These are phyloP conservation scores for Scaptomyza tumidula DNA, from an alignment of 2,888 invertebrate species.

Conservation along the genomic window DNA sequence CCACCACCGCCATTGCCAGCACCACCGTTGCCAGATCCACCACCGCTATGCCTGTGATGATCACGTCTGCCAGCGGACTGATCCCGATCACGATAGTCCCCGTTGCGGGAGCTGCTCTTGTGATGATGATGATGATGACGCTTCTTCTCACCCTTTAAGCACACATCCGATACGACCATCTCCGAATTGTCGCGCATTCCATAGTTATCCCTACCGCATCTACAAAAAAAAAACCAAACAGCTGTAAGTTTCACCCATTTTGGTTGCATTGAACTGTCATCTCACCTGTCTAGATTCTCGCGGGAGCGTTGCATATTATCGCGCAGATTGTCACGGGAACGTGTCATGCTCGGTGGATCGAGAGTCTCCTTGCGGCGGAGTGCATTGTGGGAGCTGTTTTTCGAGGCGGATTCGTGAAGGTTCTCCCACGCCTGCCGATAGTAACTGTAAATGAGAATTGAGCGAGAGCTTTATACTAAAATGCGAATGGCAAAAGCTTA, in stretches of 20 bases:
- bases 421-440: slow-evolving; percentile 97
- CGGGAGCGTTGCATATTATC: slow-evolving; percentile 84
- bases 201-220: slow-evolving; percentile 83
- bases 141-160: slow-evolving; percentile 85
- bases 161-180: slow-evolving; percentile 89
- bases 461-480: slow-evolving; percentile 2
- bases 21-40: slow-evolving; percentile 69
- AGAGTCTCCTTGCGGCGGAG: slow-evolving; percentile 89
- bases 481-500: neutral
- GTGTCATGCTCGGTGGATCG: slow-evolving; percentile 87
- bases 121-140: slow-evolving; percentile 85
- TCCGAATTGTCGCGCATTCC: slow-evolving; percentile 90
- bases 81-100: slow-evolving; percentile 83
- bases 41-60: slow-evolving; percentile 83
- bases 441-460: slow-evolving; percentile 85
- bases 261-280: neutral
- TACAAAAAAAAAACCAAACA: slow-evolving; percentile 24
- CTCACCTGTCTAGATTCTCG: slow-evolving; percentile 84
- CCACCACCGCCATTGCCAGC: slow-evolving; percentile 80
- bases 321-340: slow-evolving; percentile 83
- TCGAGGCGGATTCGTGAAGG: slow-evolving; percentile 91
- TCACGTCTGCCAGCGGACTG: slow-evolving; percentile 83
- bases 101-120: slow-evolving; percentile 83
- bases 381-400: slow-evolving; percentile 86
- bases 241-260: no score